Percentiles rank a stretch among this genome's conserved stretches.
These are phyloP conservation scores for Ophion costatus DNA, from an alignment of 2,888 invertebrate species.

Conservation along the genomic window DNA sequence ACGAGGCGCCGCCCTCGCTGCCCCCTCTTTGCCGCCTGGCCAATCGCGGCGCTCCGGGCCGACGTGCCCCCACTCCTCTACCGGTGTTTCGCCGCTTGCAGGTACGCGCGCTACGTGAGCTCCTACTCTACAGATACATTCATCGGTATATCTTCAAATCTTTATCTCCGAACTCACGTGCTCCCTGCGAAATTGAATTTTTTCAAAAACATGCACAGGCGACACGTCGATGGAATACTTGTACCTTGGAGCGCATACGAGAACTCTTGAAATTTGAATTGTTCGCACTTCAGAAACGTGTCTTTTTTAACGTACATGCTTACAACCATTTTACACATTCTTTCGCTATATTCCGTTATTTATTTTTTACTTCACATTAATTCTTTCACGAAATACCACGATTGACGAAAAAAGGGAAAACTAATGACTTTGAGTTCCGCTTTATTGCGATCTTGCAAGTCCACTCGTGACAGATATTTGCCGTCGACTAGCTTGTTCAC, in stretches of 20 bases:
- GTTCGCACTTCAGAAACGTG: neutral
- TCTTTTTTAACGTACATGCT: neutral
- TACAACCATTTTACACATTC: neutral
- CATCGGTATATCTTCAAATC: neutral
- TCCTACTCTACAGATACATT: neutral
- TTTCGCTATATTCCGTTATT: neutral
- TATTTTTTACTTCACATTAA: neutral
- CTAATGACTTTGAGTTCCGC: neutral
- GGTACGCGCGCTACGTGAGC: neutral
- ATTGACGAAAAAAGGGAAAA: neutral
- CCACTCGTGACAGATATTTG: neutral
- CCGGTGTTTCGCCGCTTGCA: neutral
- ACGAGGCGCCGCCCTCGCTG: too few species aligned
- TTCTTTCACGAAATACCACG: neutral
- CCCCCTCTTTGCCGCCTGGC: too few species aligned
- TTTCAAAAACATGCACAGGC: neutral
- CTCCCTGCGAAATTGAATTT: neutral
- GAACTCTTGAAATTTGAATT: neutral
- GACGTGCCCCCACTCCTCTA: too few species aligned
- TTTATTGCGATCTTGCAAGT: neutral
- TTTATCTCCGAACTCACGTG: neutral
- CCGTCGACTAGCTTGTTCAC: conserved; percentile 1
- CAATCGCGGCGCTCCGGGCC: too few species aligned
- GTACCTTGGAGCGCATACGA: neutral
- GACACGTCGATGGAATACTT: neutral